Evolutionary conservation across 1,140 invertebrate species (phyloP).

Genomic region (Lasioglossum baleicum): DNA sequence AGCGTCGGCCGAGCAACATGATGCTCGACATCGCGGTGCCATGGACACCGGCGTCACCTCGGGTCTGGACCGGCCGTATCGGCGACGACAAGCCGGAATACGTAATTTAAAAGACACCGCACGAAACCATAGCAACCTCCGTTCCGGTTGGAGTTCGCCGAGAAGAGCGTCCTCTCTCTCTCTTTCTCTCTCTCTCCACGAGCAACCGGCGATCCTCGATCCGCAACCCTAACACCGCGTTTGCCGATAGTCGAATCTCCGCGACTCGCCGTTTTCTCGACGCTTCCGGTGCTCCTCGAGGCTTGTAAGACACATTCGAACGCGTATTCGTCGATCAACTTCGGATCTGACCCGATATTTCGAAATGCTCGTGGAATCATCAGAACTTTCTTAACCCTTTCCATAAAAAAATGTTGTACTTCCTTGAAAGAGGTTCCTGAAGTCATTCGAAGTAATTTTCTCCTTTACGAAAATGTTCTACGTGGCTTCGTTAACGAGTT

Average conservation of each 20-base stretch:
- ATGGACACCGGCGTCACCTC: conserved; percentile 76
- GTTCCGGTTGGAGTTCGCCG: neutral
- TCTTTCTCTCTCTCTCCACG: no score
- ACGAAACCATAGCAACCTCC: neutral
- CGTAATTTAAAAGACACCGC: conserved; percentile 62
- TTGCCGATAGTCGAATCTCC: conserved; percentile 37
- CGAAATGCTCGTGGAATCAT: no score
- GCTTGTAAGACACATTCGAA: no score
- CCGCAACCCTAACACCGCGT: conserved; percentile 20
- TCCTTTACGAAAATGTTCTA: no score
- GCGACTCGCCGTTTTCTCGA: conserved; percentile 39
- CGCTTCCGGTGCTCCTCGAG: neutral
- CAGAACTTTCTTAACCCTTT: no score
- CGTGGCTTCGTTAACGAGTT: no score
- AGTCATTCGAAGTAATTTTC: no score
- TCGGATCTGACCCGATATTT: no score
- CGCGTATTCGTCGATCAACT: no score
- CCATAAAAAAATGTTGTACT: no score
- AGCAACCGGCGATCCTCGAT: neutral
- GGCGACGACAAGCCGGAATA: conserved; percentile 74
- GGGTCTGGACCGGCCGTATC: conserved; percentile 67
- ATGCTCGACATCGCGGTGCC: conserved; percentile 74
- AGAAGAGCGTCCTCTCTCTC: no score
- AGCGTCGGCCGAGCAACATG: conserved; percentile 56
- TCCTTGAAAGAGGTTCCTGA: no score